Evolutionary conservation across 2,113 vertebrate species (phyloP), one percentile per base, ranked within the genome.

Genomic region (Cyanistes caeruleus): DNA sequence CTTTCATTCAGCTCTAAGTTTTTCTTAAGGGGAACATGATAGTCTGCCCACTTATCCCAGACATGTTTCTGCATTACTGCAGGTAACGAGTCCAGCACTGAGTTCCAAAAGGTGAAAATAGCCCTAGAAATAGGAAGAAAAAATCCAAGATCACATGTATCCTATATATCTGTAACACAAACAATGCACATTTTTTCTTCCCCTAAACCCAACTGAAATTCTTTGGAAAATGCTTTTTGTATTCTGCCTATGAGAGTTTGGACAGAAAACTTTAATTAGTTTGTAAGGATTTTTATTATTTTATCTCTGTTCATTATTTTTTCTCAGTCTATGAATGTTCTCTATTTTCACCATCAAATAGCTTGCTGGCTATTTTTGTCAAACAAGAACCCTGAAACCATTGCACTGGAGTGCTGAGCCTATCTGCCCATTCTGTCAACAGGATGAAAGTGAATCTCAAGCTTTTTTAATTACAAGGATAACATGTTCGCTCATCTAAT

Each of bases 391-490:
- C 98, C 97, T 97, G 97, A 98, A 98, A 98, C 98, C 96, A 98
- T 98, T 84, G 90, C 95, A 84, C 89, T 96, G 94, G 90, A 97
- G 95, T 93, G 94, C 95, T 90, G 93, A 97, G 98, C 95, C 91
- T 94, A 90, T 98, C 97, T 97, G 96, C 97, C 94, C n/a, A 84
- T 98, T 98, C 98, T 98, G 98, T 98, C 97, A 99, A 98, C 98
- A 98, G 98, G 98, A 98, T 98, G 98, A 98, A 98, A 98, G 98
- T 97, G 97, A 98, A 98, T 98, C 98, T 98, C 97, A 84, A 98
- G 98, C 98, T 99, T 99, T 99, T 99, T 99, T 99, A 99, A 99
- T 99, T 99, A 99, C 98, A 99, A 99, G 98, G 98, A 98, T 99
- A 99, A 99, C 99, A 99, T 98, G 98, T 98, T 98, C 98, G 96